These are phyloP conservation scores for Mercenaria mercenaria DNA, from an alignment of 1,140 invertebrate genomes.

Conservation along the genomic window DNA sequence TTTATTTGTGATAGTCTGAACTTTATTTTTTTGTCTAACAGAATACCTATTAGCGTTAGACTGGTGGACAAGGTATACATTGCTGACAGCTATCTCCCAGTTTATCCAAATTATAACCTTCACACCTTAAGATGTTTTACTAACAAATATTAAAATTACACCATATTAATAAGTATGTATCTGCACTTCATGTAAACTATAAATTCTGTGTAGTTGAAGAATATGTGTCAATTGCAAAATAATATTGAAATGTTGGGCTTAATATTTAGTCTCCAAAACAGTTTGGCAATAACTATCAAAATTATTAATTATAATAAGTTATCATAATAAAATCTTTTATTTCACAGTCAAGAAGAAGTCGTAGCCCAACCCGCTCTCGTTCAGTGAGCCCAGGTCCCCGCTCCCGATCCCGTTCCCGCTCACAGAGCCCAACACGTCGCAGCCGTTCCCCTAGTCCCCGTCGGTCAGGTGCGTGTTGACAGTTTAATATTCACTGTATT, in stretches of 20 bases:
- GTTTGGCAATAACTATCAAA: neutral
- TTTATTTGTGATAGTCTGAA: too few species aligned
- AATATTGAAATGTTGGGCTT: neutral
- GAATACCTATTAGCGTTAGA: neutral
- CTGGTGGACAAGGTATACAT: neutral
- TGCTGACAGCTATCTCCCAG: neutral
- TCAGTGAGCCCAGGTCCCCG: conserved; percentile 73
- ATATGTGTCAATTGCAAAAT: too few species aligned
- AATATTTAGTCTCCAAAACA: neutral
- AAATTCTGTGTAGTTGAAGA: too few species aligned
- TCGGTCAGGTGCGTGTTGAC: conserved; percentile 59
- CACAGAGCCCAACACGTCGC: conserved; percentile 79
- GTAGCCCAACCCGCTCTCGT: conserved; percentile 75
- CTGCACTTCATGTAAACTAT: too few species aligned
- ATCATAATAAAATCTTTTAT: neutral
- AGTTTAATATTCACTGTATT: conserved; percentile 22
- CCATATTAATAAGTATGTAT: too few species aligned
- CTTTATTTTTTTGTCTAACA: neutral
- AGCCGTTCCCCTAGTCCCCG: conserved; percentile 79
- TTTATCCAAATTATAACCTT: neutral
- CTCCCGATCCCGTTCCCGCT: conserved; percentile 73
- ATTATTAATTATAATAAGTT: too few species aligned
- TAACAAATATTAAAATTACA: too few species aligned
- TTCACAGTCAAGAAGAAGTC: conserved; percentile 70
- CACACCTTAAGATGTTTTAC: too few species aligned